Conservation (phyloP, 2,113 vertebrate species). For the Guaruba guarouba region DNA sequence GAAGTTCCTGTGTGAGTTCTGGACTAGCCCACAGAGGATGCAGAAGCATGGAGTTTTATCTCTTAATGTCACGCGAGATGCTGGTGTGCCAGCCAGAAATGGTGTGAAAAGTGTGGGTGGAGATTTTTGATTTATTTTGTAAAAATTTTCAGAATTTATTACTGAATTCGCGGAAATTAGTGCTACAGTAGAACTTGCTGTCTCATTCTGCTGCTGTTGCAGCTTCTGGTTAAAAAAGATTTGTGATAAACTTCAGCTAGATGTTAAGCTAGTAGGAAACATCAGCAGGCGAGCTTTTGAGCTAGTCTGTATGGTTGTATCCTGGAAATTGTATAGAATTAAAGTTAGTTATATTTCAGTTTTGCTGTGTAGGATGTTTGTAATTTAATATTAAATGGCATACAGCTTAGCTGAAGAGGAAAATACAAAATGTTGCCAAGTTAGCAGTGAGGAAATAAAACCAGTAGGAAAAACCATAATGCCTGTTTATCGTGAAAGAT, state of each 20-base stretch:
- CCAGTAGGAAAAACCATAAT: not conserved
- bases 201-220: not conserved
- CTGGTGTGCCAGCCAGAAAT: not conserved
- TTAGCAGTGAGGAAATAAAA: not conserved
- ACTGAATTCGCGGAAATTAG: not conserved
- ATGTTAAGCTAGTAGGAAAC: not conserved
- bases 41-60: not conserved
- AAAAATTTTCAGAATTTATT: not conserved
- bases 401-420: not conserved
- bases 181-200: not conserved
- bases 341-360: not conserved
- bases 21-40: not conserved
- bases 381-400: not conserved
- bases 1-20: not conserved
- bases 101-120: not conserved
- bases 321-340: not conserved
- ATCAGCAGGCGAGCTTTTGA: not conserved
- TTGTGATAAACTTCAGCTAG: not conserved
- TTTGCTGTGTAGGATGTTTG: not conserved
- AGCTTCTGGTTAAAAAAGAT: not conserved
- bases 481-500: not conserved
- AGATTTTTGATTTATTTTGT: not conserved
- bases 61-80: not conserved
- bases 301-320: not conserved
- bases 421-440: not conserved